Evolutionary conservation across 37 sponge, comb jelly and placozoan species (phyloP).

Genomic region (Spongilla lacustris): DNA sequence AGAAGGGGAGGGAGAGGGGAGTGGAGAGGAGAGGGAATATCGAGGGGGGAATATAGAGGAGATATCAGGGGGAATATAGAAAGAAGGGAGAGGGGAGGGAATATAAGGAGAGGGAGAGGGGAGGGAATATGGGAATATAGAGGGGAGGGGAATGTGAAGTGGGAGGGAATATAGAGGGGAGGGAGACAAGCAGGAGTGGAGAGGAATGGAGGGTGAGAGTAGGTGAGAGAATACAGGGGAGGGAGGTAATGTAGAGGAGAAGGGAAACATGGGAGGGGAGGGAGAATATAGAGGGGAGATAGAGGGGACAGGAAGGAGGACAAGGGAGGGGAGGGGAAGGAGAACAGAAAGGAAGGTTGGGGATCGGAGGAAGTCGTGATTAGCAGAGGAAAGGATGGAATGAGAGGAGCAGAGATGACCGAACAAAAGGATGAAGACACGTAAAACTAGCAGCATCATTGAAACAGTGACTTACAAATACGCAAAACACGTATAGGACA

Average conservation of each 20-base stretch:
- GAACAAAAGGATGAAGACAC: too few relatives aligned
- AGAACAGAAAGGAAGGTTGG: too few relatives aligned
- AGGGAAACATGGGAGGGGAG: not conserved
- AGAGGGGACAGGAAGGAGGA: not conserved
- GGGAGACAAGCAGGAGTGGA: not conserved
- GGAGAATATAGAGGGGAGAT: too few relatives aligned
- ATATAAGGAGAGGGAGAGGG: not conserved
- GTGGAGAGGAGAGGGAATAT: not conserved
- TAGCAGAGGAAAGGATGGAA: not conserved
- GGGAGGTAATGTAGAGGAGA: not conserved
- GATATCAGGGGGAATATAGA: too few relatives aligned
- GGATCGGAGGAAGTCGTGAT: not conserved
- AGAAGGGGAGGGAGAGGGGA: not conserved
- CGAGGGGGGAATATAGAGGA: not conserved
- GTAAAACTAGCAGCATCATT: too few relatives aligned
- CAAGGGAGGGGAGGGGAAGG: not conserved
- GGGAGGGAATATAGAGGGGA: slow-evolving; percentile 1
- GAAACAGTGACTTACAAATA: too few relatives aligned
- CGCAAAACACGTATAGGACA: too few relatives aligned
- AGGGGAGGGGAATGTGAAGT: not conserved
- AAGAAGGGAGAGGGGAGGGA: not conserved
- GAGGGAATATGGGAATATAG: not conserved
- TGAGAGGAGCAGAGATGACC: too few relatives aligned
- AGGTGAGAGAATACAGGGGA: too few relatives aligned
- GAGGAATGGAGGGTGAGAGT: not conserved